Evolutionary conservation across 2,888 invertebrate genomes (phyloP).

Genomic region (Andrena bicolor): DNA sequence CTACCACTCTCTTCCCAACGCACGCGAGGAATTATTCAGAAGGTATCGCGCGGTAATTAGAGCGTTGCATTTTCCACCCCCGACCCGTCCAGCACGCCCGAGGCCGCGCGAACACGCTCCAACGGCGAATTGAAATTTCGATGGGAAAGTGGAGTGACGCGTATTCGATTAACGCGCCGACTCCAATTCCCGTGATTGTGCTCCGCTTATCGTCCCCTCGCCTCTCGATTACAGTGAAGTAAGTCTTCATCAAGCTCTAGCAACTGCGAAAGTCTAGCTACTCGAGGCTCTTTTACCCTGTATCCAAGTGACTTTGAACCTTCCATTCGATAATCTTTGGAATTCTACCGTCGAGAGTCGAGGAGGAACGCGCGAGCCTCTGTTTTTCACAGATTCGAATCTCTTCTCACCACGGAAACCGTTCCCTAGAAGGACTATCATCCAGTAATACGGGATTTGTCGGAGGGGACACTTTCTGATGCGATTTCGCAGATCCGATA

Average conservation of each 20-base stretch:
- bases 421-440: background rate
- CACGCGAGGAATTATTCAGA: background rate
- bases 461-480: background rate
- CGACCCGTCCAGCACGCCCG: background rate
- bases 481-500: background rate
- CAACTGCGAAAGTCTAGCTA: too few relatives aligned
- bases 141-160: constrained; percentile 1
- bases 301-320: too few relatives aligned
- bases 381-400: constrained; percentile 23
- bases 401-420: constrained; percentile 24
- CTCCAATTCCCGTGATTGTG: background rate
- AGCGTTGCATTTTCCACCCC: background rate
- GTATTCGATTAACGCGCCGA: background rate
- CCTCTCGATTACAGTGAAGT: background rate
- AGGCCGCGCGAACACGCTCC: background rate
- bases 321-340: constrained; percentile 2
- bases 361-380: background rate
- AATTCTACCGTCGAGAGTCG: background rate
- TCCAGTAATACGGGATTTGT: constrained; percentile 1
- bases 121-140: background rate
- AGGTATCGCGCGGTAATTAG: constrained; percentile 10
- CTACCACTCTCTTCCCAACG: background rate
- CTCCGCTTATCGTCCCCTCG: background rate
- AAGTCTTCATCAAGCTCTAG: background rate
- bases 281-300: too few relatives aligned